Evolutionary conservation across 2,113 vertebrate species (phyloP), one percentile per base, ranked within the genome.

Genomic region (Vombatus ursinus): DNA sequence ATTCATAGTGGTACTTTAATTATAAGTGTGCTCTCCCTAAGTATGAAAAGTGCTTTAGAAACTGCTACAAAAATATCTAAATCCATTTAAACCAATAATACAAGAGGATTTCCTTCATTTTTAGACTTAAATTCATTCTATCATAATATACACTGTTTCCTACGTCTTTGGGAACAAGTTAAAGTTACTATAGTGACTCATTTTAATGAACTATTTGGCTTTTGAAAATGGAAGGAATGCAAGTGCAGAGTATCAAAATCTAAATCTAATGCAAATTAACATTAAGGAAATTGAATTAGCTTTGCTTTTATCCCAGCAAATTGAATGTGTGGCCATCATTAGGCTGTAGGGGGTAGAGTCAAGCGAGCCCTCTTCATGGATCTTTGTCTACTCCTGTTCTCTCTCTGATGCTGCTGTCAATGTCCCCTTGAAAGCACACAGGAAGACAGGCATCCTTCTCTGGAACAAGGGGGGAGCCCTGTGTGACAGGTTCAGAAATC

Each of bases 261-360:
- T 10, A 96, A 93, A 89, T 95, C 57, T n/a, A 94, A 53, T 84
- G 16, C 8, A 96, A 52, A 94, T 90, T 23, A 84, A n/a, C 52
- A 49, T 94, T 95, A 97, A 44, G 90, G 77, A 68, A 96, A 96
- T 96, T 93, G 94, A 96, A 96, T 95, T 68, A 95, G 61, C 48
- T 92, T 94, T n/a, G 31, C 96, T 97, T 90, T 96, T 94, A 93
- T 94, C 51, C 93, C 9, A 92, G 53, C 25, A 96, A 96, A 90
- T 94, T 96, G 68, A 94, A 91, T 95, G 44, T 89, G 54, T 90
- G n/a, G 37, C 16, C 68, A 61, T 96, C 89, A 92, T 95, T 94
- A 92, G 50, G 92, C 93, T 95, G 47, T 89, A 92, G 68, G 90
- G 47, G 51, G 92, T 89, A 54, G 50, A 97, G 68, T 93, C 50